A percentile compares a stretch with the other conserved stretches of the same genome.
These are phyloP conservation scores for Phorcus lineatus DNA, from an alignment of 2,888 invertebrate genomes.

Conservation along the genomic window DNA sequence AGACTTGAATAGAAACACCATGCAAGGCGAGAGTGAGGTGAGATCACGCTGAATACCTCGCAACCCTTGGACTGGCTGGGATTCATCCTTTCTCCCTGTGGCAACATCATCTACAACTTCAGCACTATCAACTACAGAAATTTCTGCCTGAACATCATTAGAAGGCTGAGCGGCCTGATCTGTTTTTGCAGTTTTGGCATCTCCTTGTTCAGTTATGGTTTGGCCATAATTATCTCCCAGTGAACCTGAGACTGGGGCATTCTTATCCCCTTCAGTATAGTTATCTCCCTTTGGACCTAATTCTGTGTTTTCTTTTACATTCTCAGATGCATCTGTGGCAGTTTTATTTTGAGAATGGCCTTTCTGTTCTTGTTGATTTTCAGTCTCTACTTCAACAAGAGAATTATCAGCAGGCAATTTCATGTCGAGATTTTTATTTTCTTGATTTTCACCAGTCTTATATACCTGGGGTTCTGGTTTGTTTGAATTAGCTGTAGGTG, in stretches of 20 bases:
- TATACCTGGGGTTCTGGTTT: neutral
- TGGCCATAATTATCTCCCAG: no score
- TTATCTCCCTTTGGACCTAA: no score
- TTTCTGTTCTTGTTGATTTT: constrained; percentile 22
- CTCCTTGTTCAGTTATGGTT: no score
- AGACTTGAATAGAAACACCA: no score
- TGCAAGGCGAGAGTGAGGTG: no score
- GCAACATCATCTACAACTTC: neutral
- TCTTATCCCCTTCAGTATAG: no score
- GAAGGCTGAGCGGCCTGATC: neutral
- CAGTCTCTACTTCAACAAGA: constrained; percentile 21
- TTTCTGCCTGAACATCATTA: neutral
- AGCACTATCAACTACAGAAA: neutral
- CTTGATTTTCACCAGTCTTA: neutral
- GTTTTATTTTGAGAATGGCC: neutral
- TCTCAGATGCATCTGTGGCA: no score
- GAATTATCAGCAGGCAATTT: neutral
- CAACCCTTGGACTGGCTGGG: neutral
- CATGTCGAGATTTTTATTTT: no score
- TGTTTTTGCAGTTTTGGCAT: no score
- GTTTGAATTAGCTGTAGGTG: neutral
- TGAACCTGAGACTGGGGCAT: no score
- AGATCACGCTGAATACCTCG: no score
- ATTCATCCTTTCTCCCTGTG: neutral
- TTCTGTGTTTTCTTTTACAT: no score